Conservation (phyloP, 2,888 invertebrate genomes). For the Metalampra italica region DNA sequence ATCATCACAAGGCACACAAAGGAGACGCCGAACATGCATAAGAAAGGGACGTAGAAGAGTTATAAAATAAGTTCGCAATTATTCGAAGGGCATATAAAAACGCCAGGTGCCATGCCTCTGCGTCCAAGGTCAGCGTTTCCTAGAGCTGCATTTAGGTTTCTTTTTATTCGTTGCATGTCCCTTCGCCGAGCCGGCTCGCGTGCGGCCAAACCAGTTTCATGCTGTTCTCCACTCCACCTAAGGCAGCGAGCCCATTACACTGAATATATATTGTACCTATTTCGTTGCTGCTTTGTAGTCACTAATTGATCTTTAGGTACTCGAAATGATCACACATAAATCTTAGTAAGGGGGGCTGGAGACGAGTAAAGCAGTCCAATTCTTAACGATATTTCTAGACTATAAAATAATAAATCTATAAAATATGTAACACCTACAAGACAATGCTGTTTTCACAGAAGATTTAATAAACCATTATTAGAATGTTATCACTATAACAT, state of each 20-base stretch:
- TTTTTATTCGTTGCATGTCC: slow-evolving; percentile 75
- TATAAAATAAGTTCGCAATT: slow-evolving; percentile 66
- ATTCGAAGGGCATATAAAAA: slow-evolving; percentile 72
- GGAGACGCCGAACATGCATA: slow-evolving; percentile 15
- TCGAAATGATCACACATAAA: not conserved
- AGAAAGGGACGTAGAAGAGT: slow-evolving; percentile 39
- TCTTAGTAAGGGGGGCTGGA: too few relatives aligned
- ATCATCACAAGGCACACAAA: slow-evolving; percentile 33
- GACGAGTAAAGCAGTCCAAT: too few relatives aligned
- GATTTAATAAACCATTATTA: not conserved
- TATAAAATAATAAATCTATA: too few relatives aligned
- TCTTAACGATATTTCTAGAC: too few relatives aligned
- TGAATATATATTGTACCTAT: slow-evolving; percentile 43
- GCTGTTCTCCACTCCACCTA: slow-evolving; percentile 59
- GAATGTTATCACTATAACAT: not conserved
- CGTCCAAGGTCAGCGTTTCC: slow-evolving; percentile 75
- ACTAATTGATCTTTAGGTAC: slow-evolving; percentile 27
- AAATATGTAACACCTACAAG: too few relatives aligned
- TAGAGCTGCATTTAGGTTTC: slow-evolving; percentile 76
- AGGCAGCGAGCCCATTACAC: slow-evolving; percentile 57
- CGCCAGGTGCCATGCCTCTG: slow-evolving; percentile 75
- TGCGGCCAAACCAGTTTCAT: slow-evolving; percentile 72
- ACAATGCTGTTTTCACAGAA: too few relatives aligned
- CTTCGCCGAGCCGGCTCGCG: slow-evolving; percentile 66
- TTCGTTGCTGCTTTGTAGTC: slow-evolving; percentile 34